These are phyloP conservation scores for Iphiclides podalirius DNA, from an alignment of 2,888 invertebrate genomes.

Conservation along the genomic window DNA sequence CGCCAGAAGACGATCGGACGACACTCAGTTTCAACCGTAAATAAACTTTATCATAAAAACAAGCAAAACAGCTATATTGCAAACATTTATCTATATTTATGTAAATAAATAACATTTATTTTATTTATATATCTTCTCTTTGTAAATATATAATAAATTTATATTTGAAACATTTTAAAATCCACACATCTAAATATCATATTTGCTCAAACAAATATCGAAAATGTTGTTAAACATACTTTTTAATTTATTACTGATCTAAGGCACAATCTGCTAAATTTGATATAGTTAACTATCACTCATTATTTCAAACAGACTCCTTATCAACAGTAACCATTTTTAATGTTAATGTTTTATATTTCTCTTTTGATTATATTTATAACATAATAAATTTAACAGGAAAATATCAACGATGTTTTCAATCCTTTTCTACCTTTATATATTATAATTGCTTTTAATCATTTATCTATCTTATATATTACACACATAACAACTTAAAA, in stretches of 20 bases:
- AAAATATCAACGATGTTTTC: slow-evolving; percentile 68
- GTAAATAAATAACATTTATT: slow-evolving; percentile 50
- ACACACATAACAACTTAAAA: slow-evolving; percentile 73
- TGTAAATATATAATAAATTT: slow-evolving; percentile 42
- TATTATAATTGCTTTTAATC: slow-evolving; percentile 65
- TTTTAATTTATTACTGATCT: slow-evolving; percentile 56
- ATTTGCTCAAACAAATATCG: slow-evolving; percentile 41
- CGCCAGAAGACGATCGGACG: slow-evolving; percentile 53
- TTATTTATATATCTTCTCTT: slow-evolving; percentile 32
- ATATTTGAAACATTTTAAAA: slow-evolving; percentile 51
- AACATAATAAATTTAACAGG: slow-evolving; percentile 70
- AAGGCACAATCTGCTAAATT: slow-evolving; percentile 74
- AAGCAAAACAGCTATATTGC: slow-evolving; percentile 72
- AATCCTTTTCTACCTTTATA: slow-evolving; percentile 51
- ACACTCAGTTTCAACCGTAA: slow-evolving; percentile 59
- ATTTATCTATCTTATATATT: slow-evolving; percentile 67
- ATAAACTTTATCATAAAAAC: slow-evolving; percentile 68
- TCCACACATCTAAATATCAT: slow-evolving; percentile 56
- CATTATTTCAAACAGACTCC: slow-evolving; percentile 57
- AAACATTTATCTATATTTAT: slow-evolving; percentile 46
- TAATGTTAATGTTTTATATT: slow-evolving; percentile 57
- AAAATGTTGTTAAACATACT: slow-evolving; percentile 35
- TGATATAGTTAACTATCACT: slow-evolving; percentile 68
- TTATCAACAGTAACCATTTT: slow-evolving; percentile 55
- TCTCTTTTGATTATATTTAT: slow-evolving; percentile 44